Percentiles rank a stretch among this genome's conserved stretches.
These are phyloP conservation scores for Cheilosia scutellata DNA, from an alignment of 2,888 invertebrate genomes.

Conservation along the genomic window DNA sequence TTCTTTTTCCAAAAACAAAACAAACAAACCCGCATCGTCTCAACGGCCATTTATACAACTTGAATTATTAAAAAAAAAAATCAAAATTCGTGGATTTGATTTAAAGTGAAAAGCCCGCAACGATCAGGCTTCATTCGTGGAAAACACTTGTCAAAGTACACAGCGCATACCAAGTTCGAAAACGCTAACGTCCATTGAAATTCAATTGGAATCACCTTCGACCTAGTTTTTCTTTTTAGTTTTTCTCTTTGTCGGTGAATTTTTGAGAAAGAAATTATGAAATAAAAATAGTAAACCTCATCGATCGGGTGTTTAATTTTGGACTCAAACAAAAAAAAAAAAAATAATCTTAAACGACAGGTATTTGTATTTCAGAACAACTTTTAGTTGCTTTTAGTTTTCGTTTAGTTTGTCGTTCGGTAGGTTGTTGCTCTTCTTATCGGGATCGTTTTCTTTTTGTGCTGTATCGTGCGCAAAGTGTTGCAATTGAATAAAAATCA, in stretches of 20 bases:
- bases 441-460: conserved; percentile 37
- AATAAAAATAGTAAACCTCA: conserved; percentile 27
- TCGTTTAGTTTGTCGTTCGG: conserved; percentile 27
- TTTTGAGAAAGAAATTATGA: conserved; percentile 45
- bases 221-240: conserved; percentile 50
- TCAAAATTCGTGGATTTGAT: conserved; percentile 21
- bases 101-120: conserved; percentile 47
- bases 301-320: conserved; percentile 2
- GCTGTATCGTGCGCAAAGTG: conserved; percentile 63
- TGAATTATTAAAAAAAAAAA: conserved; percentile 15
- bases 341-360: not conserved
- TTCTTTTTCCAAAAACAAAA: conserved; percentile 16
- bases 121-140: conserved; percentile 51
- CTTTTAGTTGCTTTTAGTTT: conserved; percentile 18
- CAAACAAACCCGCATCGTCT: conserved; percentile 48
- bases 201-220: conserved; percentile 69
- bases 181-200: conserved; percentile 54
- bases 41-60: conserved; percentile 2
- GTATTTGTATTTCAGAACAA: not conserved
- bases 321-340: not conserved
- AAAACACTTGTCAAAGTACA: conserved; percentile 29
- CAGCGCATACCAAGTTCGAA: conserved; percentile 19
- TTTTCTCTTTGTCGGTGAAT: conserved; percentile 26
- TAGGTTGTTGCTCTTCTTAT: not conserved
- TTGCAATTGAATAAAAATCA: conserved; percentile 54